Conservation (phyloP, 2,113 vertebrate species). For the Donacobius atricapilla region DNA sequence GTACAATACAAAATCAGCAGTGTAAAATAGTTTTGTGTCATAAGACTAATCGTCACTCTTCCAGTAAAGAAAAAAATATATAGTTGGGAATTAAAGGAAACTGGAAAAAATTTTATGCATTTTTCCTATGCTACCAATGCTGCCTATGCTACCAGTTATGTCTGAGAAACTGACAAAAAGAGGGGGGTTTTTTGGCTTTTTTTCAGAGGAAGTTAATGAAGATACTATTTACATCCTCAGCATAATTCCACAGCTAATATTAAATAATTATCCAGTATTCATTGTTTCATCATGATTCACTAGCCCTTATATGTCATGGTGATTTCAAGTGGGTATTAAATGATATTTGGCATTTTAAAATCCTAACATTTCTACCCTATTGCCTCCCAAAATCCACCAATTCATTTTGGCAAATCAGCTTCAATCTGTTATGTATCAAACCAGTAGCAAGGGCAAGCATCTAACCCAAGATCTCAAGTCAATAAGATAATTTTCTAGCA, state of each 20-base stretch:
- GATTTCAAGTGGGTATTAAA: neutral
- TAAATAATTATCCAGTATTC: neutral
- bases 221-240: neutral
- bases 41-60: neutral
- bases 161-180: neutral
- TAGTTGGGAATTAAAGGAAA: neutral
- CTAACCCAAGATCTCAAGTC: neutral
- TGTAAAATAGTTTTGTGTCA: conserved; percentile 10
- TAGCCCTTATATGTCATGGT: neutral
- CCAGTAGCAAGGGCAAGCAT: neutral
- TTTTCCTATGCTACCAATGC: neutral
- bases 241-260: neutral
- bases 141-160: neutral
- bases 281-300: neutral
- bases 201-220: neutral
- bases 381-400: neutral
- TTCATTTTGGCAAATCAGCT: neutral
- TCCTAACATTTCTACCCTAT: neutral
- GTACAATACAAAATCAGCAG: conserved; percentile 27
- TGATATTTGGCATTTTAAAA: neutral
- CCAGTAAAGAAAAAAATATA: neutral
- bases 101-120: neutral
- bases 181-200: neutral
- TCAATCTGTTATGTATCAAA: neutral
- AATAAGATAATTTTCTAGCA: neutral